Conservation (phyloP, 2,888 invertebrate species). For the Drosophila prostipennis region DNA sequence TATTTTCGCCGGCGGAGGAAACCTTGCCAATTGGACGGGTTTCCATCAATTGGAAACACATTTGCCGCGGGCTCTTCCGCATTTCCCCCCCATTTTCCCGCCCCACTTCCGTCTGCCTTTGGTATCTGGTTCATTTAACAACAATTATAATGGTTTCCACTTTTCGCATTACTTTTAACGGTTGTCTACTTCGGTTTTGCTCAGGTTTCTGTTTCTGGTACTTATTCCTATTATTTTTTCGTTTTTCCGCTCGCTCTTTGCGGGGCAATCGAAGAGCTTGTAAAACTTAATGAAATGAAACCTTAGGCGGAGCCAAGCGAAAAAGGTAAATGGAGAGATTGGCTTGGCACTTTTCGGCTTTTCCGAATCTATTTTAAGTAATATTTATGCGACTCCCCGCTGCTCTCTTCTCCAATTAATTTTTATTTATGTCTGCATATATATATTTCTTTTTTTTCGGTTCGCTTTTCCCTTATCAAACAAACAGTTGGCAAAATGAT, state of each 20-base stretch:
- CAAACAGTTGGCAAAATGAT: constrained; percentile 80
- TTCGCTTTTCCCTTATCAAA: constrained; percentile 71
- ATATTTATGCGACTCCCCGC: constrained; percentile 62
- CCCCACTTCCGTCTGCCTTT: constrained; percentile 12
- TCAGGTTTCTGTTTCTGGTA: not conserved
- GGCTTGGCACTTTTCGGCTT: constrained; percentile 28
- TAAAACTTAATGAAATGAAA: constrained; percentile 67
- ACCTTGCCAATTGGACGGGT: constrained; percentile 23
- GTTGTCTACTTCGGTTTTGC: constrained; percentile 15
- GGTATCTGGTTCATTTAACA: constrained; percentile 39
- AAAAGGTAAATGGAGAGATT: constrained; percentile 13
- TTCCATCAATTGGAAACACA: constrained; percentile 40
- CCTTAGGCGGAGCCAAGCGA: constrained; percentile 32
- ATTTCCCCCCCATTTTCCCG: not conserved
- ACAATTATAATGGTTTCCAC: constrained; percentile 45
- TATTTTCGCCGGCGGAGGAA: constrained; percentile 14
- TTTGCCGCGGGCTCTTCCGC: constrained; percentile 14
- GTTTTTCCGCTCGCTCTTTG: not conserved
- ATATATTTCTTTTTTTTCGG: not conserved
- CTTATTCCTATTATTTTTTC: not conserved
- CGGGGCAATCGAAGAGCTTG: constrained; percentile 51
- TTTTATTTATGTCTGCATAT: constrained; percentile 70
- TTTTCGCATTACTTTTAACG: constrained; percentile 42
- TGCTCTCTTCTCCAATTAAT: constrained; percentile 66
- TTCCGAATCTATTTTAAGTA: constrained; percentile 68